Conservation (phyloP, 2,888 invertebrate genomes). For the Apotomis turbidana region DNA sequence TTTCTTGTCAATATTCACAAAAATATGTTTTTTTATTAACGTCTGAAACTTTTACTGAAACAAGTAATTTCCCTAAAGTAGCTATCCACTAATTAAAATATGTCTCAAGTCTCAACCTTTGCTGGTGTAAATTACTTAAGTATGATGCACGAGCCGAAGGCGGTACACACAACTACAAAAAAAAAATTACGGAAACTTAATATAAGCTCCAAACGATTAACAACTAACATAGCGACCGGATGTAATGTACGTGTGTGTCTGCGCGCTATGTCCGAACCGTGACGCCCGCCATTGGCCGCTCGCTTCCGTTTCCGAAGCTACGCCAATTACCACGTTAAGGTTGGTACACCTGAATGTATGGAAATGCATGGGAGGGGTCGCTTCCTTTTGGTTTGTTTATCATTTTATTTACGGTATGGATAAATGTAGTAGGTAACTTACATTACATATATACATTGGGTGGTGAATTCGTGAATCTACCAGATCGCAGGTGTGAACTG, state of each 20-base stretch:
- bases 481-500: too few species aligned
- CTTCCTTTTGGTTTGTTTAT: conserved; percentile 4
- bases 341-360: conserved; percentile 60
- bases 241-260: conserved; percentile 47
- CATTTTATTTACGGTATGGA: background rate
- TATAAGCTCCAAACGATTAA: conserved; percentile 20
- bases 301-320: conserved; percentile 77
- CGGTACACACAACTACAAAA: too few species aligned
- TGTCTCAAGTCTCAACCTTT: too few species aligned
- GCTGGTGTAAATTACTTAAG: too few species aligned
- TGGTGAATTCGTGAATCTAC: too few species aligned
- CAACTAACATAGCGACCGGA: conserved; percentile 39
- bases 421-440: background rate
- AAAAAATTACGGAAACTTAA: background rate
- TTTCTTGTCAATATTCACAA: too few species aligned
- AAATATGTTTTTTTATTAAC: too few species aligned
- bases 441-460: too few species aligned
- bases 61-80: too few species aligned
- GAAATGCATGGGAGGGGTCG: conserved; percentile 33
- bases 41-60: too few species aligned
- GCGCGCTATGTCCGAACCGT: conserved; percentile 57
- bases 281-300: conserved; percentile 68
- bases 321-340: conserved; percentile 64
- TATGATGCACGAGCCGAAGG: background rate
- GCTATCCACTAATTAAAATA: background rate